These are phyloP conservation scores for Chelidonichthys spinosus DNA, from an alignment of 2,797 vertebrate species.

Conservation along the genomic window DNA sequence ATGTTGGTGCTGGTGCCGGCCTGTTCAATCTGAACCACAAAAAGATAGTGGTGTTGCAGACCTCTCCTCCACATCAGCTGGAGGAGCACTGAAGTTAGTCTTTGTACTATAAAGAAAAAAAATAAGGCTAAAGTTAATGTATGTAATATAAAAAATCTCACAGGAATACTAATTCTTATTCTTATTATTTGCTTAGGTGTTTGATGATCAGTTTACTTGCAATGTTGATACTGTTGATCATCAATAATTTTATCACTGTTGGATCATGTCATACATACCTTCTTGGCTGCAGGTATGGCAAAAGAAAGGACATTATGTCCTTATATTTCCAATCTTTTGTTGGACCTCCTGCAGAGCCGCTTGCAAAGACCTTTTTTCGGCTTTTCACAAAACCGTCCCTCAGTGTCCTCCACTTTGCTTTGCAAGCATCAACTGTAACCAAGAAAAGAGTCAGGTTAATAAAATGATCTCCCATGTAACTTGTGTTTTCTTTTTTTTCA, in stretches of 20 bases:
- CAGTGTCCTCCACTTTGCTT: background rate
- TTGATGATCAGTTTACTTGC: too few species aligned
- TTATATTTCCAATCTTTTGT: background rate
- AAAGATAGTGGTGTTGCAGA: too few species aligned
- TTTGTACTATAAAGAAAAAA: too few species aligned
- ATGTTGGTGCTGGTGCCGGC: too few species aligned
- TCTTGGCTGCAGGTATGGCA: background rate
- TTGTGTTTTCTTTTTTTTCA: background rate
- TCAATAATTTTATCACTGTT: background rate
- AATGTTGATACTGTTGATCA: too few species aligned
- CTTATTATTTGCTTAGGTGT: too few species aligned
- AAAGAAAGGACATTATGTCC: background rate
- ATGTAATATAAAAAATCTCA: too few species aligned
- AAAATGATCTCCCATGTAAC: background rate
- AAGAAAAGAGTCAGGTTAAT: background rate
- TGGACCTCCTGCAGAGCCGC: background rate
- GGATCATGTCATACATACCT: background rate
- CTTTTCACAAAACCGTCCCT: slow-evolving; percentile 28
- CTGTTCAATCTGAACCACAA: too few species aligned
- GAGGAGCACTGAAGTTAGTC: too few species aligned
- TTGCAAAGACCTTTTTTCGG: background rate
- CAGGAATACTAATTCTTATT: too few species aligned
- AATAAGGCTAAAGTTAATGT: too few species aligned
- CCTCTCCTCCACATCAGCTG: too few species aligned
- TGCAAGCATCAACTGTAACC: background rate